phyloP scores from a whole-genome alignment of 2,113 vertebrate species.

The Pavo muticus region DNA sequence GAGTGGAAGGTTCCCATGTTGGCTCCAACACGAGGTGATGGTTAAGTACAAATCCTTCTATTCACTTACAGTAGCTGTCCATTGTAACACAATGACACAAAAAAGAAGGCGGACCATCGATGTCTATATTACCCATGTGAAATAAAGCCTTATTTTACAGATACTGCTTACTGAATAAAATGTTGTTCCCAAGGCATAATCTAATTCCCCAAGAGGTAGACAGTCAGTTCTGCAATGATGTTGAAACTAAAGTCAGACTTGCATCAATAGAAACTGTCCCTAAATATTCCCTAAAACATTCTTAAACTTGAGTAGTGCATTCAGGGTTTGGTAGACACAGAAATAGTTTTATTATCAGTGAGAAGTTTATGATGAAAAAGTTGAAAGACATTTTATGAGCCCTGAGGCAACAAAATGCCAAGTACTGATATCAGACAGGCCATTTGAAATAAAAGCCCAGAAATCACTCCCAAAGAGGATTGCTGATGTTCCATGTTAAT shows the following conservation, averaged over 20 bases:
- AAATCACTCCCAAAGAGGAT: constrained; percentile 2
- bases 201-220: not conserved
- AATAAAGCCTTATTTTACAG: constrained; percentile 28
- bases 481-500: constrained; percentile 57
- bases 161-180: constrained; percentile 21
- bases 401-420: constrained; percentile 22
- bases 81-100: not conserved
- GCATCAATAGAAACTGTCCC: constrained; percentile 13
- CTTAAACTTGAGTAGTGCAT: not conserved
- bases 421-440: not conserved
- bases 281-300: constrained; percentile 16
- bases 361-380: not conserved
- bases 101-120: not conserved
- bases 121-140: not conserved
- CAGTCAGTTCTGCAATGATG: not conserved
- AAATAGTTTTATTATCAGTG: constrained; percentile 13
- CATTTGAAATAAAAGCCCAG: constrained; percentile 51
- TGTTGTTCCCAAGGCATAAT: not conserved
- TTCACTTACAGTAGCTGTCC: not conserved
- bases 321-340: not conserved
- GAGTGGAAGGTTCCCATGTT: not conserved
- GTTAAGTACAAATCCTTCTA: not conserved
- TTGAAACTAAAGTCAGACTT: not conserved
- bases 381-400: constrained; percentile 26
- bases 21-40: not conserved